Conservation (phyloP, 2,113 vertebrate genomes). For the Tetraodon nigroviridis region DNA sequence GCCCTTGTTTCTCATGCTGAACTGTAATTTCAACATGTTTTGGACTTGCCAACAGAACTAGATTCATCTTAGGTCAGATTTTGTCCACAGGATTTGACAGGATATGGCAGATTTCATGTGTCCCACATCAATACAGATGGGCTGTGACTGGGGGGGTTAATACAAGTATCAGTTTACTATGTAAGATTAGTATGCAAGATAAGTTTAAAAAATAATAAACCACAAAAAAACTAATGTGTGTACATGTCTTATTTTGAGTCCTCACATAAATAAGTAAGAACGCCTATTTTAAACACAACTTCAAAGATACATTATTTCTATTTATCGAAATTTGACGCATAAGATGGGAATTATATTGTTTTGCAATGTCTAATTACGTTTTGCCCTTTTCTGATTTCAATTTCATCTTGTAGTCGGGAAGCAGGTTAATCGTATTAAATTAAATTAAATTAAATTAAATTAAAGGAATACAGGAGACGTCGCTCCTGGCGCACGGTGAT, state of each 20-base stretch:
- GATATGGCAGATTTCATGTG: slow-evolving; percentile 34
- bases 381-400: too few relatives aligned
- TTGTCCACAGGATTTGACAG: slow-evolving; percentile 11
- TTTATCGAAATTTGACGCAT: too few relatives aligned
- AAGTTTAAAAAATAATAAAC: slow-evolving; percentile 70
- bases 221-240: slow-evolving; percentile 29
- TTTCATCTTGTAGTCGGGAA: too few relatives aligned
- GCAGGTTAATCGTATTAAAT: too few relatives aligned
- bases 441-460: too few relatives aligned
- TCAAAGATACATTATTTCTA: too few relatives aligned
- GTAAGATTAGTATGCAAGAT: slow-evolving; percentile 75
- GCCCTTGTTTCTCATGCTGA: too few relatives aligned
- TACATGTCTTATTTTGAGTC: background rate
- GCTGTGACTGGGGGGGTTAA: slow-evolving; percentile 42
- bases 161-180: slow-evolving; percentile 61
- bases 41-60: slow-evolving; percentile 12
- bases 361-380: too few relatives aligned
- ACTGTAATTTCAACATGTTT: too few relatives aligned
- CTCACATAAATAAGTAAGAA: background rate
- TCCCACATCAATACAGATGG: slow-evolving; percentile 29
- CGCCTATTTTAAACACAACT: too few relatives aligned
- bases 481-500: background rate
- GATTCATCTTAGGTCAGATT: slow-evolving; percentile 4
- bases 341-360: too few relatives aligned
- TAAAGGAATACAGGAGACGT: too few relatives aligned